phyloP scores from a whole-genome alignment of 2,113 vertebrate genomes.

The Melanerpes aurifrons region DNA sequence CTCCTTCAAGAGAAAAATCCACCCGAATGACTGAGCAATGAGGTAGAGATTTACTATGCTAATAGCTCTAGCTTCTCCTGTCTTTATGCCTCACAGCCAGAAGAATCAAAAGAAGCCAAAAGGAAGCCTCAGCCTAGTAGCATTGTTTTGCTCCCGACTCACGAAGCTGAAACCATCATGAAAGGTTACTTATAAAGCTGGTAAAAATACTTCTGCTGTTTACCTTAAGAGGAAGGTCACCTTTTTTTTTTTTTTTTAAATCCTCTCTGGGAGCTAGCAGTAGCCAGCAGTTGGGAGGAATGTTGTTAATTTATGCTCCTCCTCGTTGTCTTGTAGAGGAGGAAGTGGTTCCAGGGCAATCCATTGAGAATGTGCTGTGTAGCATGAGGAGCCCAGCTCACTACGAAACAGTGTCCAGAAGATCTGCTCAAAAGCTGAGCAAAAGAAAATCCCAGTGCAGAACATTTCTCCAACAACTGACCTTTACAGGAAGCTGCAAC shows the following conservation, averaged over 20 bases:
- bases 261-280: not conserved
- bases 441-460: conserved; percentile 30
- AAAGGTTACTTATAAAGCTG: not conserved
- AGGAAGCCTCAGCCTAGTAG: not conserved
- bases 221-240: not conserved
- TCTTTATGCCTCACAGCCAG: not conserved
- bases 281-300: not conserved
- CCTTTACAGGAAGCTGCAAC: not conserved
- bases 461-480: not conserved
- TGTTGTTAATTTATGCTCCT: not conserved
- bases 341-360: conserved; percentile 71
- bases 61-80: not conserved
- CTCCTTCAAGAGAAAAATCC: not conserved
- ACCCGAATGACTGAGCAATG: not conserved
- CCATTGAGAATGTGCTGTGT: conserved; percentile 78
- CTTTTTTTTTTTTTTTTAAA: not conserved
- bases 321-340: not conserved
- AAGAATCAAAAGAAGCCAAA: not conserved
- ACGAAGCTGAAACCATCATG: accelerated
- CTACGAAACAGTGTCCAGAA: conserved; percentile 39
- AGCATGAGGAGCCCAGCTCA: conserved; percentile 53
- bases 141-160: not conserved
- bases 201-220: not conserved
- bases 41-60: not conserved
- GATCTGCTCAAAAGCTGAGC: conserved; percentile 63